phyloP scores from a whole-genome alignment of 1,140 invertebrate genomes.

The Pissodes strobi region DNA sequence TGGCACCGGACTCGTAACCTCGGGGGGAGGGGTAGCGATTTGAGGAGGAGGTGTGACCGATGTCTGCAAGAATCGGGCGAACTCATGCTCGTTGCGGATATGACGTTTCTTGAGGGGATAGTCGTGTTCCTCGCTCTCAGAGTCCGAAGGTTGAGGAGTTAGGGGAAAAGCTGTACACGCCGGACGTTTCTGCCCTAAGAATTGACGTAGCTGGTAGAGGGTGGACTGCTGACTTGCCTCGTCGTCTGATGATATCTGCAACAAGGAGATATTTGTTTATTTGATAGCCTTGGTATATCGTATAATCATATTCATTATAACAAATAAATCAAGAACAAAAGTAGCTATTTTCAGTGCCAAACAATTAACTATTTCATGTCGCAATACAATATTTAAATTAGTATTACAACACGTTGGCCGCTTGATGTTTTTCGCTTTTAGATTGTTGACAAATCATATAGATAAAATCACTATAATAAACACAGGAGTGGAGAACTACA shows the following conservation, averaged over 20 bases:
- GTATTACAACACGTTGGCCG: too few species aligned
- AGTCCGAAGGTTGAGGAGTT: slow-evolving; percentile 64
- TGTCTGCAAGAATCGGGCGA: slow-evolving; percentile 52
- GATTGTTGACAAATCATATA: too few species aligned
- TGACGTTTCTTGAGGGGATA: slow-evolving; percentile 56
- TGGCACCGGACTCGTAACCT: background rate
- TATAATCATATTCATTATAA: background rate
- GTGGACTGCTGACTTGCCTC: slow-evolving; percentile 34
- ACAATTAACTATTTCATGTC: too few species aligned
- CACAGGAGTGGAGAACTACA: too few species aligned
- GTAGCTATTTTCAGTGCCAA: too few species aligned
- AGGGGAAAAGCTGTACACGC: slow-evolving; percentile 49
- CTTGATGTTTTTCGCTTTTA: too few species aligned
- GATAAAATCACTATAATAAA: too few species aligned
- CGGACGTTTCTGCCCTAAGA: slow-evolving; percentile 56
- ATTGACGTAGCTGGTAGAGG: slow-evolving; percentile 30
- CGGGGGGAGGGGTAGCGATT: slow-evolving; percentile 41
- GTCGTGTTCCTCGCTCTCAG: slow-evolving; percentile 58
- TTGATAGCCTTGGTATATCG: background rate
- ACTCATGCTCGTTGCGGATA: slow-evolving; percentile 57
- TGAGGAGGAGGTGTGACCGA: slow-evolving; percentile 58
- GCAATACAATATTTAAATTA: too few species aligned
- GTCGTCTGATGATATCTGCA: slow-evolving; percentile 42
- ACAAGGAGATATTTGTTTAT: slow-evolving; percentile 37
- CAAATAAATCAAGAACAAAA: too few species aligned